These are phyloP conservation scores for Hermetia illucens DNA, from an alignment of 1,140 invertebrate species.

Conservation along the genomic window DNA sequence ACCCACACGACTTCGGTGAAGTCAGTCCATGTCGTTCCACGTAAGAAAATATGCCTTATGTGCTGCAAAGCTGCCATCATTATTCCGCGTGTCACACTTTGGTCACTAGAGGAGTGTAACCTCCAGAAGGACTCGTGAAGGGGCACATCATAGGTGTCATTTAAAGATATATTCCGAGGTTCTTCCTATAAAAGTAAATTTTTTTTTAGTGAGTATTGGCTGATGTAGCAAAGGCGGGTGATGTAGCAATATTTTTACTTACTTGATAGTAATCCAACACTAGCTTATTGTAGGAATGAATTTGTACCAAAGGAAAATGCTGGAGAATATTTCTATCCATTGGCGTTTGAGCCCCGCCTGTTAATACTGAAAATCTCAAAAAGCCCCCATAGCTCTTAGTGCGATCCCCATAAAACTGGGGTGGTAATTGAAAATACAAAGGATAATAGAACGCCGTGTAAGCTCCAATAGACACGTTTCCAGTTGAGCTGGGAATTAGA, in stretches of 20 bases:
- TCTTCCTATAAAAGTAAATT: conserved; percentile 11
- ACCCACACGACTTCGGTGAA: conserved; percentile 46
- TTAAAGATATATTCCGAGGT: conserved; percentile 18
- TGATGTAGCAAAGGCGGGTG: not conserved
- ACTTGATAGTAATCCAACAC: conserved; percentile 69
- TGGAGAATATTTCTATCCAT: conserved; percentile 35
- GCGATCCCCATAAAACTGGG: conserved; percentile 73
- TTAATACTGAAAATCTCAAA: conserved; percentile 62
- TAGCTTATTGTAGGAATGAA: conserved; percentile 65
- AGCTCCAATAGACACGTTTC: conserved; percentile 50
- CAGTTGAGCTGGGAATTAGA: conserved; percentile 28
- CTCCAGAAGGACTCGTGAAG: conserved; percentile 47
- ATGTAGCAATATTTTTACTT: conserved; percentile 29
- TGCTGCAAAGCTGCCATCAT: conserved; percentile 85
- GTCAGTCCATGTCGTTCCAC: conserved; percentile 55
- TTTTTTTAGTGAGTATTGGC: not conserved
- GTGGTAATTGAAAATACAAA: conserved; percentile 74
- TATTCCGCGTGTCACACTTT: conserved; percentile 45
- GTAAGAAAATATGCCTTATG: conserved; percentile 62
- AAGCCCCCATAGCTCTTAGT: conserved; percentile 86
- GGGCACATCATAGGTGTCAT: conserved; percentile 21
- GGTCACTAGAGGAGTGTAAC: conserved; percentile 23
- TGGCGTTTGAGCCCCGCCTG: conserved; percentile 45
- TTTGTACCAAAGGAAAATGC: conserved; percentile 64
- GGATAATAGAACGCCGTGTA: conserved; percentile 54